A percentile compares a stretch with the other conserved stretches of the same genome.
Evolutionary conservation across 1,140 invertebrate species (phyloP).

Genomic region (Conus betulinus): DNA sequence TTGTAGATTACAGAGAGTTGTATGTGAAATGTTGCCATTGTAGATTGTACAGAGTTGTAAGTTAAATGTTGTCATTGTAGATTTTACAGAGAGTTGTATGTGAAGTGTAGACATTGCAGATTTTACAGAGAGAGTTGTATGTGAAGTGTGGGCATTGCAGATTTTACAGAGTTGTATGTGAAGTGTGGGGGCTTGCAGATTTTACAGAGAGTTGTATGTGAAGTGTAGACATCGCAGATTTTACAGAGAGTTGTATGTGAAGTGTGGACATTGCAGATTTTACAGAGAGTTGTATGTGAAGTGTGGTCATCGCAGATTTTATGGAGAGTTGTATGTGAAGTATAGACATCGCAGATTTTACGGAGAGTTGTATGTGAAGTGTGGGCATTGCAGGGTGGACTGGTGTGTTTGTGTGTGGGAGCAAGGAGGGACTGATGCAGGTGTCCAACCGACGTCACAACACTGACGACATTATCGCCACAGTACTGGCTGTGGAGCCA

Average conservation of each 20-base stretch:
- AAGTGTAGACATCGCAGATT: neutral
- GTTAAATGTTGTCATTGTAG: no score
- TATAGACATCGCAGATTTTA: neutral
- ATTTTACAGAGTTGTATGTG: no score
- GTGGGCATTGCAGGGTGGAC: constrained; percentile 83
- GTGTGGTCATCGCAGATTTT: neutral
- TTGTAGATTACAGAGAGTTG: no score
- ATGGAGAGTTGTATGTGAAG: neutral
- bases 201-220: neutral
- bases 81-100: neutral
- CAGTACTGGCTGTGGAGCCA: constrained; percentile 98
- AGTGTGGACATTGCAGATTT: neutral
- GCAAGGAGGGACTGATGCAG: constrained; percentile 98
- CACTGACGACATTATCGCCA: constrained; percentile 99
- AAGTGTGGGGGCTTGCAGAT: no score
- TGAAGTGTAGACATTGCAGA: neutral
- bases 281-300: neutral
- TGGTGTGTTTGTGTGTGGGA: constrained; percentile 99
- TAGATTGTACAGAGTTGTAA: no score
- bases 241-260: neutral
- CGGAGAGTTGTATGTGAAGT: neutral
- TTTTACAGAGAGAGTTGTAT: neutral
- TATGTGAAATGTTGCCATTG: neutral
- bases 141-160: constrained; percentile 69
- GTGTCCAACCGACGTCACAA: constrained; percentile 98